Base-by-base conservation (phyloP, 30 jellyfish, hydroid and myxozoan genomes). In the Cassiopea xamachana region DNA sequence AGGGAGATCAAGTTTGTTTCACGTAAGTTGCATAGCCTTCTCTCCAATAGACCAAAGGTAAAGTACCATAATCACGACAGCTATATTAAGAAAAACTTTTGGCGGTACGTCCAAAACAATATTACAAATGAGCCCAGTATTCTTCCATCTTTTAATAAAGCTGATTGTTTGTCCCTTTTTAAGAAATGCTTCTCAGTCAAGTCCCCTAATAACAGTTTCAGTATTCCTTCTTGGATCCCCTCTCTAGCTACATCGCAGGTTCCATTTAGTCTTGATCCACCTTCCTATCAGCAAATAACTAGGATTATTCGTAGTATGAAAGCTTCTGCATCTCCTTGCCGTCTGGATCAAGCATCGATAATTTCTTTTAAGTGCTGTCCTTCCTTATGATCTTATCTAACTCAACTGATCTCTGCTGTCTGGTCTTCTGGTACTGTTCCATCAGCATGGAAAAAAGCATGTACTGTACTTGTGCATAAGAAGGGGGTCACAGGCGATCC, bases 171-270 rank as follows among this genome's bases (percentile, higher is more conserved):
- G 39, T 27, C 39, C 39, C 39, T 27, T 27, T 27, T 27, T 27
- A 27, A 27, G 16, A 60, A 7, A 9, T 60, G 10, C 16, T 60
- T 16, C 71, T 60, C 71, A 60, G 16, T 60, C 71, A 60, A 60
- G 78, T 5, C 78, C 83, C 87, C 80, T n/a, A 79, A 6, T 17
- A 17, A 49, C 47, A 2, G 49, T n/a, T 79, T 79, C n/a, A 12
- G 6, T 43, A 46, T 48, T 46, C 90, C 87, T 2, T 18, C 18
- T 48, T 81, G 90, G 87, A 58, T 60, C 17, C 81, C 81, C 44
- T 14, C 39, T 51, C 59, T 67, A 4, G 90, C 69, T 67, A 13
- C 15, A 17, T 89, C 87, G 14, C 7, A 70, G 6, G 46, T 45
- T 17, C 44, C 62, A 67, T 84, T 67, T 46, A 46, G 1, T 43